phyloP scores from a whole-genome alignment of 1,140 invertebrate genomes.

The Aphelenchoides fujianensis region DNA sequence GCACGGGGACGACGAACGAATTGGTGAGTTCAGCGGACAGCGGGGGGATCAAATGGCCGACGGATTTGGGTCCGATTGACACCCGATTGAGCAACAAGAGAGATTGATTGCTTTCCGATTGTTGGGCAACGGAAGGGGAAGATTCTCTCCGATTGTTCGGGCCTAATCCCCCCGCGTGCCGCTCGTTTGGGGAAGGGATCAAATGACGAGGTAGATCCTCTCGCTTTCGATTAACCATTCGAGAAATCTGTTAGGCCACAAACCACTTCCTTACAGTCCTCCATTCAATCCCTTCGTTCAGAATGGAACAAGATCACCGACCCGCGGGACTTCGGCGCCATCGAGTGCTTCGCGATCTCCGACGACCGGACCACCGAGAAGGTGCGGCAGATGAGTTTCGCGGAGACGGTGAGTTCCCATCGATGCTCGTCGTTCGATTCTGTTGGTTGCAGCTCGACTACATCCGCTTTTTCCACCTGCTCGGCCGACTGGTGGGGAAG shows the following conservation, averaged over 20 bases:
- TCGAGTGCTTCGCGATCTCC: background rate
- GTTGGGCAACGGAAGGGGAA: no score
- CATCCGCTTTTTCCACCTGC: background rate
- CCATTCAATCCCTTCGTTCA: conserved; percentile 12
- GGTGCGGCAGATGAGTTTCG: background rate
- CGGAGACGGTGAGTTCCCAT: conserved; percentile 18
- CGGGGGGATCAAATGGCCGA: no score
- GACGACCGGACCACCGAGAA: conserved; percentile 5
- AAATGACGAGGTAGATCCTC: no score
- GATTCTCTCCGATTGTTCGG: no score
- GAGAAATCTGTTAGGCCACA: no score
- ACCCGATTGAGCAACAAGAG: no score
- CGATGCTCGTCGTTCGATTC: no score
- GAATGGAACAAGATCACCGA: conserved; percentile 31
- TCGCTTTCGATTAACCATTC: no score
- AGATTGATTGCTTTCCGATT: no score
- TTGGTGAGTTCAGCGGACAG: conserved; percentile 19
- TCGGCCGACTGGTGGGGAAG: background rate
- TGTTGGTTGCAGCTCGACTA: conserved; percentile 13
- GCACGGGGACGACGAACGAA: conserved; percentile 23
- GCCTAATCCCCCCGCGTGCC: no score
- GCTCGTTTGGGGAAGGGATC: no score
- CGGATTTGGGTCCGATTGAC: no score
- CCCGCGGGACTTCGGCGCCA: conserved; percentile 27
- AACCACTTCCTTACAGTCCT: background rate